These are phyloP conservation scores for Podarcis muralis DNA, from an alignment of 2,113 vertebrate genomes.

Conservation along the genomic window DNA sequence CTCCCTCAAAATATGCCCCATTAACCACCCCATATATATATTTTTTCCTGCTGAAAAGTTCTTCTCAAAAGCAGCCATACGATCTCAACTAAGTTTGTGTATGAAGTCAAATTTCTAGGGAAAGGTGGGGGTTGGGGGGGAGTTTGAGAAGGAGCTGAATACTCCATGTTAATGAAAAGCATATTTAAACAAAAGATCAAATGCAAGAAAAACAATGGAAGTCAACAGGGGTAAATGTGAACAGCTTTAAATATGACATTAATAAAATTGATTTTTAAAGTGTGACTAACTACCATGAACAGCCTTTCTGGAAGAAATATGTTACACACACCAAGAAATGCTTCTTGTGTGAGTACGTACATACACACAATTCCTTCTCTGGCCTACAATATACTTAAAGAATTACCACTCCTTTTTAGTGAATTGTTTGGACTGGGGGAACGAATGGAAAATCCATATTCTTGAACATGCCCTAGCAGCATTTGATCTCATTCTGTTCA, in stretches of 20 bases:
- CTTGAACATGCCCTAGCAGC: neutral
- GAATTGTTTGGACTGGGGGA: neutral
- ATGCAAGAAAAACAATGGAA: constrained; percentile 19
- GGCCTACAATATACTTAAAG: neutral
- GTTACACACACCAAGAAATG: neutral
- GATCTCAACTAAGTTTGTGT: neutral
- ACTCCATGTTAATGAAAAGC: neutral
- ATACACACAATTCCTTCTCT: neutral
- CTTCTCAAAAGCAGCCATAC: neutral
- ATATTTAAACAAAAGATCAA: constrained; percentile 17
- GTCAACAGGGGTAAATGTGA: constrained; percentile 22
- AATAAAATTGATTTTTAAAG: constrained; percentile 11
- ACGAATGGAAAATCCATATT: neutral
- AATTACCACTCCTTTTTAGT: neutral
- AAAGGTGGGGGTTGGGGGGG: neutral
- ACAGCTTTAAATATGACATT: constrained; percentile 26
- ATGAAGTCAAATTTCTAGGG: constrained; percentile 12
- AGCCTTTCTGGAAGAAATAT: constrained; percentile 16
- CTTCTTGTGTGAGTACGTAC: neutral
- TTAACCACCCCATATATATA: neutral
- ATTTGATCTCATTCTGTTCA: neutral
- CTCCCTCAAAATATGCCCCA: neutral
- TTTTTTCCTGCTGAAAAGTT: constrained; percentile 14
- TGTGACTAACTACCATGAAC: neutral
- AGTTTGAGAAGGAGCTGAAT: neutral